These are phyloP conservation scores for Netelia melanura DNA, from an alignment of 2,888 invertebrate genomes.

Conservation along the genomic window DNA sequence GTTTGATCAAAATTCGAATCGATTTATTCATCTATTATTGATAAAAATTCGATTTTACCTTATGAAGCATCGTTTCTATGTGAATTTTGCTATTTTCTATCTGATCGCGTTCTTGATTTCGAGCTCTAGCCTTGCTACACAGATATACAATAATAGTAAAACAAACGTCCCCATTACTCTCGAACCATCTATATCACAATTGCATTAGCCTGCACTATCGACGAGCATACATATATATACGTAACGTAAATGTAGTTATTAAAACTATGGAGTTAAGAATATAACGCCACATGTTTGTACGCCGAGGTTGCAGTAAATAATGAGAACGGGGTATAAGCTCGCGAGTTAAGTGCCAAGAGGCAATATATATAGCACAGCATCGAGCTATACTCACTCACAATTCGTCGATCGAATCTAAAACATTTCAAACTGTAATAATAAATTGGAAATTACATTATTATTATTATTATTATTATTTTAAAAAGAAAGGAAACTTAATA, in stretches of 20 bases:
- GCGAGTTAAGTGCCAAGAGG: constrained; percentile 48
- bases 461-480: too few species aligned
- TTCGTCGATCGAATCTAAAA: neutral
- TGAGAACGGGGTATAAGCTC: constrained; percentile 51
- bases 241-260: neutral
- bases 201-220: constrained; percentile 64
- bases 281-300: constrained; percentile 6
- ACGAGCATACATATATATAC: neutral
- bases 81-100: neutral
- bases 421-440: neutral
- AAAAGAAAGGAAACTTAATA: too few species aligned
- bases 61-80: too few species aligned
- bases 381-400: neutral
- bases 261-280: constrained; percentile 8
- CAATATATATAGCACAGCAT: neutral
- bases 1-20: too few species aligned
- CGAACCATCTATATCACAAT: constrained; percentile 69
- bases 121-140: neutral
- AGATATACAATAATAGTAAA: neutral
- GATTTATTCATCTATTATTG: too few species aligned
- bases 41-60: too few species aligned
- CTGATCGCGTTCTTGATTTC: neutral
- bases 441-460: too few species aligned
- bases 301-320: constrained; percentile 30
- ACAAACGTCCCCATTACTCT: constrained; percentile 39